These are phyloP conservation scores for Brachymystax lenok DNA, from an alignment of 2,797 vertebrate species.

Conservation along the genomic window DNA sequence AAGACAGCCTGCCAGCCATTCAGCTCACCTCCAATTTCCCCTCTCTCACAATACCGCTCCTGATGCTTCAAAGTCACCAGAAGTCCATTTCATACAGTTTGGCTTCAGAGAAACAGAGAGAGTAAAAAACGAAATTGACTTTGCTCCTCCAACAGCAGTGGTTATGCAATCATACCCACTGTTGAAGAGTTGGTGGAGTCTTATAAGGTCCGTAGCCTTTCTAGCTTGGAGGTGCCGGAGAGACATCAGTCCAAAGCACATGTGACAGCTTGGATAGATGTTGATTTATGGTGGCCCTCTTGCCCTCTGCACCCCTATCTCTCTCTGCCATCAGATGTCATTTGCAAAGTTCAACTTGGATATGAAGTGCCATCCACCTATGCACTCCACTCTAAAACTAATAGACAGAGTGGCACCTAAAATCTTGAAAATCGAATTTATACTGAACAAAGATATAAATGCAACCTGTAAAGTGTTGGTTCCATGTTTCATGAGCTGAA, in stretches of 20 bases:
- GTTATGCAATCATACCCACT: constrained; percentile 50
- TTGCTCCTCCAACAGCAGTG: constrained; percentile 36
- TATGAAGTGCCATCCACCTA: constrained; percentile 52
- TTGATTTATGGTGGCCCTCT: constrained; percentile 71
- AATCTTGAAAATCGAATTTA: too few species aligned
- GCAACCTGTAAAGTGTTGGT: too few species aligned
- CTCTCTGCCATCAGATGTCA: constrained; percentile 60
- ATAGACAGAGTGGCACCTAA: not conserved
- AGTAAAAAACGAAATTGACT: constrained; percentile 42
- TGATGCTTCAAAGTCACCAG: constrained; percentile 4
- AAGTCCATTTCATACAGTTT: constrained; percentile 15
- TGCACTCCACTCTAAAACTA: constrained; percentile 31
- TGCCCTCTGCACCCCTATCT: constrained; percentile 62
- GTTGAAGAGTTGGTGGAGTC: constrained; percentile 51
- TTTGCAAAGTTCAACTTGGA: constrained; percentile 62
- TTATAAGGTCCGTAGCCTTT: constrained; percentile 49
- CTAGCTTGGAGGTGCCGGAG: constrained; percentile 51
- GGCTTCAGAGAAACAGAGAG: constrained; percentile 18
- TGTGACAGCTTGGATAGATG: constrained; percentile 71
- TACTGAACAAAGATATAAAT: not conserved
- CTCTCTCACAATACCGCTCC: constrained; percentile 7
- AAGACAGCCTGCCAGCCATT: constrained; percentile 11
- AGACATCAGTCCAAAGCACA: constrained; percentile 62
- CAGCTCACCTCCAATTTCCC: constrained; percentile 8
- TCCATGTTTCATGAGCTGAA: too few species aligned